Conservation (phyloP, 2,888 invertebrate species). For the Mesorhabditis belari region DNA sequence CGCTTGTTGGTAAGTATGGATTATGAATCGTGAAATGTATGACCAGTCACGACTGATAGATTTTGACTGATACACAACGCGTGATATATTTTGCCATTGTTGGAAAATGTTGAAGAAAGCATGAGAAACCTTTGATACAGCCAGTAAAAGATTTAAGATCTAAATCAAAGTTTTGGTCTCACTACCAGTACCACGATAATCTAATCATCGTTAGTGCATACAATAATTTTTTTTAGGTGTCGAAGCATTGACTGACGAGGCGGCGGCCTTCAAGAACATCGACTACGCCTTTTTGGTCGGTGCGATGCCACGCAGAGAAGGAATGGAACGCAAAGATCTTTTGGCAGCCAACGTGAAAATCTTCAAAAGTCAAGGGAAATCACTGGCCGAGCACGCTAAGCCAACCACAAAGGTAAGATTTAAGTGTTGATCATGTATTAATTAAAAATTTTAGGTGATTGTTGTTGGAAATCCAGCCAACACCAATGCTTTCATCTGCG, state of each 20-base stretch:
- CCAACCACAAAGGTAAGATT: constrained; percentile 77
- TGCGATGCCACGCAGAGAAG: constrained; percentile 91
- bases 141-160: too few species aligned
- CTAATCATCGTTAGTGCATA: too few species aligned
- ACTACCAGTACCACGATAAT: too few species aligned
- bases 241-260: constrained; percentile 78
- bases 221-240: too few species aligned
- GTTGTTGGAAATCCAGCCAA: constrained; percentile 99
- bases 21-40: not conserved
- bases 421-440: not conserved
- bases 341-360: constrained; percentile 94
- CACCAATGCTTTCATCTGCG: constrained; percentile 91
- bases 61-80: too few species aligned
- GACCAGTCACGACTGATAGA: too few species aligned
- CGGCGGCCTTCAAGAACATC: constrained; percentile 86
- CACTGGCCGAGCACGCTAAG: constrained; percentile 79
- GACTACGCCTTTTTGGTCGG: constrained; percentile 94
- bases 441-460: constrained; percentile 58
- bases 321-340: constrained; percentile 97
- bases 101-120: too few species aligned
- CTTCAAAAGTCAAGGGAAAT: constrained; percentile 91
- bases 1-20: constrained; percentile 64
- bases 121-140: too few species aligned
- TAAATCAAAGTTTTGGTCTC: too few species aligned
- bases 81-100: too few species aligned